Evolutionary conservation across 2,797 vertebrate species (phyloP).

Genomic region (Urocyon cinereoargenteus): DNA sequence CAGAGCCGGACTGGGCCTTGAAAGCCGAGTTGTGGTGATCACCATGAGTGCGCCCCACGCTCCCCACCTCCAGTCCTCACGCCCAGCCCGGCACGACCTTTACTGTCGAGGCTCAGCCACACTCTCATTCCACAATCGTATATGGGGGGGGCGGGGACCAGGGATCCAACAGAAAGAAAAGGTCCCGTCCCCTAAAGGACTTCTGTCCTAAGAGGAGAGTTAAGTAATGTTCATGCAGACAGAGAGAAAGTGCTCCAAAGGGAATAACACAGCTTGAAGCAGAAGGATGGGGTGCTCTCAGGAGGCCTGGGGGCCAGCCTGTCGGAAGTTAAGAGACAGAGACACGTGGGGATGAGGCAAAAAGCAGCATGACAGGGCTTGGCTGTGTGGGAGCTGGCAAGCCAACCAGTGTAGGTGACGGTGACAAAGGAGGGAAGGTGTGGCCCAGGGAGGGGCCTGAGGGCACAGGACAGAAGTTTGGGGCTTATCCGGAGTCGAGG

Average conservation of each 20-base stretch:
- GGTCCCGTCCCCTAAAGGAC: background rate
- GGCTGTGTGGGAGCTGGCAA: background rate
- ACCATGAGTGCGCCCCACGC: background rate
- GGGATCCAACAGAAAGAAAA: background rate
- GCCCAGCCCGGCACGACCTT: background rate
- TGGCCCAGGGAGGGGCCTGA: background rate
- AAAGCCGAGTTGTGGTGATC: background rate
- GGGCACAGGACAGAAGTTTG: background rate
- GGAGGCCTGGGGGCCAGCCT: background rate
- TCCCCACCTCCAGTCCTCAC: background rate
- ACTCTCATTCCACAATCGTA: rapidly evolving
- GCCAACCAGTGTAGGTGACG: background rate
- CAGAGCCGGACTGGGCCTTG: background rate
- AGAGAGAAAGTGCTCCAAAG: background rate
- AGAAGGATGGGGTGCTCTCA: rapidly evolving
- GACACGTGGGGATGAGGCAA: background rate
- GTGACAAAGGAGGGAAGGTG: background rate
- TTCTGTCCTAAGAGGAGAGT: background rate
- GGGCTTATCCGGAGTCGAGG: background rate
- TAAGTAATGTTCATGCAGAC: background rate
- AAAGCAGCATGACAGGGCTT: background rate
- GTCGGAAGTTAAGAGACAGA: background rate
- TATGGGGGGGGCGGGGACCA: background rate
- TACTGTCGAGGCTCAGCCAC: background rate
- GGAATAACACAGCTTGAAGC: background rate